Conservation (phyloP, 2,797 vertebrate species). For the Hypotaenidia philippensis region DNA sequence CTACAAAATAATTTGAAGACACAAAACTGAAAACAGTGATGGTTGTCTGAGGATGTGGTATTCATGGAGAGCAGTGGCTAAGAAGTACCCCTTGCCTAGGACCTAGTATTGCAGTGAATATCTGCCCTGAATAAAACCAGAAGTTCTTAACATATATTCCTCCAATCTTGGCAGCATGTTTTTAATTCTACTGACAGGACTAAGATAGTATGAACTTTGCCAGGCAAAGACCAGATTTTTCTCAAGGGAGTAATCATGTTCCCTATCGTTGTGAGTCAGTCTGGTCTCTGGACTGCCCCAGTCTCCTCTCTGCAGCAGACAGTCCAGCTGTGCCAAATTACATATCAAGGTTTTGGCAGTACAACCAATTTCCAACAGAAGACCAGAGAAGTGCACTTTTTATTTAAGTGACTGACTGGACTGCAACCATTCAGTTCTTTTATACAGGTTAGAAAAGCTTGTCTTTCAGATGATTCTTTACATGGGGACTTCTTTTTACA, state of each 20-base stretch:
- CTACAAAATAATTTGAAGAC: constrained; percentile 8
- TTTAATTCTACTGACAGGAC: constrained; percentile 11
- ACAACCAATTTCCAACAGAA: constrained; percentile 28
- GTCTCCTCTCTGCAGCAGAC: not conserved
- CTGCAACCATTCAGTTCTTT: not conserved
- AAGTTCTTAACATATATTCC: not conserved
- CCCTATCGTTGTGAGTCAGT: constrained; percentile 7
- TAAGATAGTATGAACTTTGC: constrained; percentile 30
- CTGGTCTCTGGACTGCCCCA: not conserved
- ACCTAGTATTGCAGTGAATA: not conserved
- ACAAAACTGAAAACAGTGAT: constrained; percentile 25
- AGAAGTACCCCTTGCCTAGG: not conserved
- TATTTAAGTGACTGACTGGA: constrained; percentile 10
- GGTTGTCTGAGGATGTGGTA: not conserved
- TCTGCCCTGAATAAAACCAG: not conserved
- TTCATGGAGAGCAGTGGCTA: not conserved
- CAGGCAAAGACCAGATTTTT: not conserved
- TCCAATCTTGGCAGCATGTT: not conserved
- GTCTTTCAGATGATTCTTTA: not conserved
- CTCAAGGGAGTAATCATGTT: not conserved
- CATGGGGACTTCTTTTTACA: not conserved
- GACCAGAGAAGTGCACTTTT: constrained; percentile 10
- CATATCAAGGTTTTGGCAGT: constrained; percentile 46
- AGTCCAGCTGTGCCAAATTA: constrained; percentile 14
- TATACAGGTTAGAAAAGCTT: not conserved